Conservation (phyloP, 2,888 invertebrate species). For the Aphodius sticticus region DNA sequence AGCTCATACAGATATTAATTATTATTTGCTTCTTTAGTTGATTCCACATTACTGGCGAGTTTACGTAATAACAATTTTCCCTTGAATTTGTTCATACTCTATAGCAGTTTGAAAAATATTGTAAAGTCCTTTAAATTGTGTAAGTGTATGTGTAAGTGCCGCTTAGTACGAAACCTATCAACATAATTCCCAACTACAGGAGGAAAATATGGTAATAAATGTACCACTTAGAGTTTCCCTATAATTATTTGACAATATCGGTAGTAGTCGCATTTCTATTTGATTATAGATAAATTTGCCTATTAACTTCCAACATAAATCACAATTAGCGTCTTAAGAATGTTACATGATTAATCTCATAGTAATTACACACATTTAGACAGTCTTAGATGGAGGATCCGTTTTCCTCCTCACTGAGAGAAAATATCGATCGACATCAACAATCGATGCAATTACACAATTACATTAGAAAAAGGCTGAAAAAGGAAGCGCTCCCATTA, state of each 20-base stretch:
- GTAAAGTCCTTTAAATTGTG: too few relatives aligned
- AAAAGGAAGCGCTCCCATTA: slow-evolving; percentile 18
- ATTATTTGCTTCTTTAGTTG: too few relatives aligned
- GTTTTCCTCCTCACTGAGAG: not conserved
- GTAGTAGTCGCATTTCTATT: not conserved
- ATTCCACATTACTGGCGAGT: too few relatives aligned
- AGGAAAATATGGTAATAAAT: too few relatives aligned
- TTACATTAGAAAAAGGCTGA: slow-evolving; percentile 14
- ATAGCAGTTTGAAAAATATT: too few relatives aligned
- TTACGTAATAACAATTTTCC: too few relatives aligned
- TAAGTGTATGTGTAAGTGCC: too few relatives aligned
- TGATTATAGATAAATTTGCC: not conserved
- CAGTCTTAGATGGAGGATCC: not conserved
- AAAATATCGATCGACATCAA: not conserved
- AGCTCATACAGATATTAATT: too few relatives aligned
- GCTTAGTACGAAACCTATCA: too few relatives aligned
- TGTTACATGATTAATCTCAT: not conserved
- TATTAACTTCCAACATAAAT: not conserved
- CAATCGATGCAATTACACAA: slow-evolving; percentile 21
- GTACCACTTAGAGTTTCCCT: not conserved
- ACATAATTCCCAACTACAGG: too few relatives aligned
- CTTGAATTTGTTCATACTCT: too few relatives aligned
- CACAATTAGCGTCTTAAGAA: not conserved
- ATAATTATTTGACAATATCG: not conserved
- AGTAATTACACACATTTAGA: not conserved